Evolutionary conservation across 2,113 vertebrate species (phyloP), one percentile per base, ranked within the genome.

Genomic region (Gallinago undulata): DNA sequence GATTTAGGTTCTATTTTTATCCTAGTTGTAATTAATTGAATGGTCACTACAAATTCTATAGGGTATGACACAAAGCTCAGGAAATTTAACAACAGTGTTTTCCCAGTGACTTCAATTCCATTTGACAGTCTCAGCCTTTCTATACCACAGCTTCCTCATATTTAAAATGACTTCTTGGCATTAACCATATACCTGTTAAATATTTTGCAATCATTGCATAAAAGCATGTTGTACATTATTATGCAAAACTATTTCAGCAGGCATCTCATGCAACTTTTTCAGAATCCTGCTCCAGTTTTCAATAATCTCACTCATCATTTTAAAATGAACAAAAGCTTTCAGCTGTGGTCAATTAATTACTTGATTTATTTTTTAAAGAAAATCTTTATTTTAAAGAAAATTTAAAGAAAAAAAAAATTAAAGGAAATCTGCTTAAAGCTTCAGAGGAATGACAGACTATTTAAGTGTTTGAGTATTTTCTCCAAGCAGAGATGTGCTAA

Each of bases 1-100:
- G 93, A 90, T 92, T 95, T 81, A 85, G 23, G 14, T 33, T 92
- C 92, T 96, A 92, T 90, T 95, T 94, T 94, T 84, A 79, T 11
- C 72, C 14, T 19, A 59, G 55, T 35, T 57, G 70, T 22, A 70
- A 63, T 75, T 74, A 74, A 85, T 43, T 19, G 68, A 89, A 67
- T 3, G 4, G 68, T 25, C 21, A 75, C 67, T 50, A 60, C 7
- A 30, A 79, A 56, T 78, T 45, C 9, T 51, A 79, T 33, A 37
- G 28, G 19, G 37, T 19, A 41, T 13, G 50, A 24, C 1, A 17
- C 39, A 80, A 74, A 93, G 53, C 53, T 48, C 43, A 7, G 0
- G 45, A 70, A 91, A 80, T 43, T 73, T 22, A 19, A 28, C 50
- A 25, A 51, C 60, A 56, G 2, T 45, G 9, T 60, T 62, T 88